Evolutionary conservation across 1,140 invertebrate species (phyloP), one percentile per base, ranked within the genome.

Genomic region (Ericerus pela): DNA sequence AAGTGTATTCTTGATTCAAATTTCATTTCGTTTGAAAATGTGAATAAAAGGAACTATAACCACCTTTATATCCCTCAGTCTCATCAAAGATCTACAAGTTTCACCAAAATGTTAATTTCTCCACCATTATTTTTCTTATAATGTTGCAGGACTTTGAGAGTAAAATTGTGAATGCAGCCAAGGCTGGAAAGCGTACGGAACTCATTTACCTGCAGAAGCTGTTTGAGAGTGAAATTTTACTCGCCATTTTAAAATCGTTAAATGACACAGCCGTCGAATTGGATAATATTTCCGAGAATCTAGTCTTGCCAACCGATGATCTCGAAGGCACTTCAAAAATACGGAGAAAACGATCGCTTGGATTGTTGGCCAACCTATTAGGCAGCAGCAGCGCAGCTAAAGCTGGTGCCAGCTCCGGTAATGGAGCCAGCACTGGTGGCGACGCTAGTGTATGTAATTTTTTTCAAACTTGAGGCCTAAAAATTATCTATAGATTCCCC

Each of bases 341-440:
- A 20, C 41, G 41, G 22, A 4, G 26, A 47, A 47, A 47, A 47
- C 10, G 41, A 5, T 18, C 41, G 8, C 11, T 47, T 24, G 41
- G 18, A 24, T 24, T 47, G 26, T 24, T 47, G 10, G 26, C 41
- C 41, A 47, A 24, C 26, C 26, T 47, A 47, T 16, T 47, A 47
- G 41, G 51, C 53, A 77, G 73, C 75, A 73, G 20, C 62, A 76
- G 29, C 77, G 80, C 61, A 76, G 78, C 6, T 14, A 24, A 24
- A 12, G 16, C 20, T 47, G 41, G 41, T 8, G 41, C 20, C 14
- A 24, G 41, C 26, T 18, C 20, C 12, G 41, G 16, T 4, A 24
- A 24, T 14, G 36, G 36, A 4, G n/a, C n/a, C n/a, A n/a, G n/a
- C n/a, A n/a, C n/a, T n/a, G 41, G 41, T 47, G 36, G 4, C 14